Base-by-base conservation (phyloP, 1,140 invertebrate genomes). In the Cydia amplana region DNA sequence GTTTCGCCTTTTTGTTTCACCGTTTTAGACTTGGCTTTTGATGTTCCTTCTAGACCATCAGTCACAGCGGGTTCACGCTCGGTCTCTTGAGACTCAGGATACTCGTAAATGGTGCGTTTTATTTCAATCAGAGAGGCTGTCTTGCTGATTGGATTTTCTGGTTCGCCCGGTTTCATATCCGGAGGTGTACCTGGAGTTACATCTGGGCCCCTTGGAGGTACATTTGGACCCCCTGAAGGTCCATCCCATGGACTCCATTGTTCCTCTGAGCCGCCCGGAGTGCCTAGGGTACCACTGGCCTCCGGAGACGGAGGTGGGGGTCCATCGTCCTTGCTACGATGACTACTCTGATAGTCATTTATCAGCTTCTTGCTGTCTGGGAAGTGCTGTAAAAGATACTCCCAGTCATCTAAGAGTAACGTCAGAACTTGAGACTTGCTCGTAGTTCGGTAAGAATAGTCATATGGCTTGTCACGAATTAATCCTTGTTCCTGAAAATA, bases 401-500 rank as follows among this genome's bases (percentile, higher is more conserved):
- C 55, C 74, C 74, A 74, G 36, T 74, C 74, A 9, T 65, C 63
- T 25, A 65, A 28, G 20, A 18, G 16, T 12, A 74, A 63, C 18
- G 60, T 65, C 32, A 74, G 18, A n/a, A 74, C 40, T 74, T 74
- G 55, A 3, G 60, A 64, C 18, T 28, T 65, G 12, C 5, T 28
- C n/a, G 14, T 18, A 12, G 74, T 51, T 14, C 32, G 28, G 63
- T 74, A 74, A 10, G 74, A 64, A 40, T 46, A 43, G 28, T 36
- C n/a, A 18, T 32, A 74, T 14, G 60, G 32, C n/a, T 20, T 40
- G 43, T 74, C 63, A 10, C 36, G 74, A 43, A 40, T 14, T n/a
- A 74, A 10, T 7, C 74, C 74, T 16, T 74, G 55, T 9, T 46
- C 32, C 74, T 89, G 75, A 74, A 84, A 83, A 73, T 32, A 75